Base-by-base conservation (phyloP, 2,113 vertebrate genomes). In the Meriones unguiculatus region DNA sequence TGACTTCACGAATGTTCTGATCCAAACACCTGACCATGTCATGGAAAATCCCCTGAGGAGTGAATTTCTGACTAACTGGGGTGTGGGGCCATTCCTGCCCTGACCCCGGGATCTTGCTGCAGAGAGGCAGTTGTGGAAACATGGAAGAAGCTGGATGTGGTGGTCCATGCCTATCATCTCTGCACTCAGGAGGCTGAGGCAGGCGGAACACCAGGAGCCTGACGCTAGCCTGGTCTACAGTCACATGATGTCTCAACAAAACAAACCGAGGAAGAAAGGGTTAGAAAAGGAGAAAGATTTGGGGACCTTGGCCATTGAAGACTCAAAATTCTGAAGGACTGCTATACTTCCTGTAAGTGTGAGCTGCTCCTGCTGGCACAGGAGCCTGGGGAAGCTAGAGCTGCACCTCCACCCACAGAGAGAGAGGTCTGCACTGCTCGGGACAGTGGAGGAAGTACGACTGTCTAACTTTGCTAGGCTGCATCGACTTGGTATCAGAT, bases 51-150 rank as follows among this genome's bases (percentile, higher is more conserved):
- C 24, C 64, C 77, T 20, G 4, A 41, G n/a, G 0, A 12, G 41
- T 7, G 5, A 35, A 11, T 46, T 50, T 38, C 69, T n/a, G 52
- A 85, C 7, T 80, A 25, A 57, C 2, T 1, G 50, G 20, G 92
- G 35, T 7, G 0, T 0, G 9, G 10, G 54, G 46, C 46, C 41
- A 9, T 0, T 3, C 0, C 25, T 30, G 28, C 84, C 18, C 17
- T 62, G 85, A 57, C 52, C 32, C 13, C 0, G 28, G 32, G 12
- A 13, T 17, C 62, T 41, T 9, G 10, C 30, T 30, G 30, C 14
- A 20, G 32, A 20, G 32, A 86, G 78, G 38, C 17, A 4, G 46
- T 1, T 28, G 28, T 72, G 80, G 59, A 78, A 77, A 5, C 25
- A 64, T 28, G 11, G 14, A 62, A 65, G 62, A 67, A 30, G 25